Percentiles rank a stretch among this genome's conserved stretches.
Conservation (phyloP, 2,797 vertebrate species). For the Pitangus sulphuratus region DNA sequence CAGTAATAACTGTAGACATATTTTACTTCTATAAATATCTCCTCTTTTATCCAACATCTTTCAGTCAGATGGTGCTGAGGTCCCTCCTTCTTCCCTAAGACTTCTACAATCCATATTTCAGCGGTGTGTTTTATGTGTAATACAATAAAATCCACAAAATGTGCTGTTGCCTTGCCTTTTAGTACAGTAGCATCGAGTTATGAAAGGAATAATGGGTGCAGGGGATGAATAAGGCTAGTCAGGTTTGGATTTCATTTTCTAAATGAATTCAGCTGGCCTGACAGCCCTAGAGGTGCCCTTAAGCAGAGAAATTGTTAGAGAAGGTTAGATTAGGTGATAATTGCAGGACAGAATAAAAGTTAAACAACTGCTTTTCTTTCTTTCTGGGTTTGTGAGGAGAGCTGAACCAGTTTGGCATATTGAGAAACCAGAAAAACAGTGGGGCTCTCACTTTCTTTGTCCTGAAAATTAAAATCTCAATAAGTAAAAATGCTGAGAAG, state of each 20-base stretch:
- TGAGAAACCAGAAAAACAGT: slow-evolving; percentile 2
- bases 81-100: neutral
- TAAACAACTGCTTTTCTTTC: neutral
- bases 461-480: slow-evolving; percentile 34
- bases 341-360: neutral
- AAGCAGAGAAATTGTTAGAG: slow-evolving; percentile 34
- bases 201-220: slow-evolving; percentile 7
- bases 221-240: neutral
- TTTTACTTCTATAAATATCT: slow-evolving; percentile 60
- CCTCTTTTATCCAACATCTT: slow-evolving; percentile 66
- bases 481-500: slow-evolving; percentile 1
- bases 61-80: slow-evolving; percentile 51
- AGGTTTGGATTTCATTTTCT: neutral
- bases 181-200: slow-evolving; percentile 7
- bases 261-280: slow-evolving; percentile 14
- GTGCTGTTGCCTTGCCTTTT: neutral
- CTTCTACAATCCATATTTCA: slow-evolving; percentile 7
- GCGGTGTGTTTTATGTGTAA: neutral
- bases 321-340: slow-evolving; percentile 19
- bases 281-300: slow-evolving; percentile 40
- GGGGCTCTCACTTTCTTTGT: slow-evolving; percentile 29
- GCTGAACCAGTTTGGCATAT: neutral
- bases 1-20: slow-evolving; percentile 1
- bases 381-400: neutral
- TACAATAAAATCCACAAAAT: slow-evolving; percentile 21